phyloP scores from a whole-genome alignment of 2,888 invertebrate species.

The Chrysina gloriosa region DNA sequence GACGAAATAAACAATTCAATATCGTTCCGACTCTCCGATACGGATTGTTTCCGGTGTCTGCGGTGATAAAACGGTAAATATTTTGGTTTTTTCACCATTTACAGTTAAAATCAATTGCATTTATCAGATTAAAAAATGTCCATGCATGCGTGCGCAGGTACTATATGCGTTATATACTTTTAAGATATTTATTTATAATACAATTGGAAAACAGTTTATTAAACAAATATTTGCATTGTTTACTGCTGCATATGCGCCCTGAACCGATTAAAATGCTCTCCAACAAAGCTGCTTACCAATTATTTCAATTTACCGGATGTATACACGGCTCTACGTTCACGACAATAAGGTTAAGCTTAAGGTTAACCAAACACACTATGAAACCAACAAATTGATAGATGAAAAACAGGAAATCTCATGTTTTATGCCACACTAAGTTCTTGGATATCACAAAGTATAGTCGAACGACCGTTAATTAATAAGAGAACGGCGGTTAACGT shows the following conservation, averaged over 20 bases:
- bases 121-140: too few relatives aligned
- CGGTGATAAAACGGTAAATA: neutral
- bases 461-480: neutral
- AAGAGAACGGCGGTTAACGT: neutral
- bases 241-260: too few relatives aligned
- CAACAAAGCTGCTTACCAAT: slow-evolving; percentile 14
- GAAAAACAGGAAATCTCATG: neutral
- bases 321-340: neutral
- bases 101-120: too few relatives aligned
- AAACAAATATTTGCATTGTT: too few relatives aligned
- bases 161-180: too few relatives aligned
- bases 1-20: neutral
- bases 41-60: neutral
- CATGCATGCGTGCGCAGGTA: too few relatives aligned
- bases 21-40: neutral
- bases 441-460: slow-evolving; percentile 2
- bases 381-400: slow-evolving; percentile 9
- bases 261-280: too few relatives aligned
- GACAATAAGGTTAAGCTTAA: slow-evolving; percentile 20
- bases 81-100: neutral
- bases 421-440: neutral
- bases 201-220: too few relatives aligned
- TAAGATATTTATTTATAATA: neutral
- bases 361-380: slow-evolving; percentile 7
- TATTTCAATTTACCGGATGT: slow-evolving; percentile 1